Conservation (phyloP, 2,113 vertebrate genomes). For the Muntiacus muntjak region DNA sequence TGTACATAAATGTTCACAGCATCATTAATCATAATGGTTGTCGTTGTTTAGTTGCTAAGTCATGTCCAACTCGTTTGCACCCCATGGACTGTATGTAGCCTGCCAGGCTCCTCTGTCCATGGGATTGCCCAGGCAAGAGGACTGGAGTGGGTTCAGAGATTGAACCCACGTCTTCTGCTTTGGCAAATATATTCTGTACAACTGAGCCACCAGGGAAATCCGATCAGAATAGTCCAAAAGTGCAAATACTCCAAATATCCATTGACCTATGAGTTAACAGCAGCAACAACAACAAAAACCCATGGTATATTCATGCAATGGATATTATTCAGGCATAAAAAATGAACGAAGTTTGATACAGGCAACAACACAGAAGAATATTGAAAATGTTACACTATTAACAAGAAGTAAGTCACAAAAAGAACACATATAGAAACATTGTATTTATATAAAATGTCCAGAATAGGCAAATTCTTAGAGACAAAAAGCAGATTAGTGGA, state of each 20-base stretch:
- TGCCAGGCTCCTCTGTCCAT: background rate
- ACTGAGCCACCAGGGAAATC: background rate
- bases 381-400: background rate
- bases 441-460: background rate
- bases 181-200: background rate
- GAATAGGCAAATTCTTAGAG: background rate
- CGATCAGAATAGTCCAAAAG: background rate
- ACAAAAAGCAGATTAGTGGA: background rate
- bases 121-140: background rate
- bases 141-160: background rate
- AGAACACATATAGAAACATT: background rate
- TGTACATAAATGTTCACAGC: background rate
- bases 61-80: background rate
- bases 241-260: background rate
- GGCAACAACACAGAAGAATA: background rate
- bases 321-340: background rate
- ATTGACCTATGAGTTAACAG: background rate
- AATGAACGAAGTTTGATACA: background rate
- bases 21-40: background rate
- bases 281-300: background rate
- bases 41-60: background rate
- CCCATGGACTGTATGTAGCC: background rate
- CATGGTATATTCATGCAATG: background rate
- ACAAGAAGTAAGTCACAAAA: background rate
- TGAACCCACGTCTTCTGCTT: background rate